Evolutionary conservation across 2,113 vertebrate species (phyloP), one percentile per base, ranked within the genome.

Genomic region (Pyxicephalus adspersus): DNA sequence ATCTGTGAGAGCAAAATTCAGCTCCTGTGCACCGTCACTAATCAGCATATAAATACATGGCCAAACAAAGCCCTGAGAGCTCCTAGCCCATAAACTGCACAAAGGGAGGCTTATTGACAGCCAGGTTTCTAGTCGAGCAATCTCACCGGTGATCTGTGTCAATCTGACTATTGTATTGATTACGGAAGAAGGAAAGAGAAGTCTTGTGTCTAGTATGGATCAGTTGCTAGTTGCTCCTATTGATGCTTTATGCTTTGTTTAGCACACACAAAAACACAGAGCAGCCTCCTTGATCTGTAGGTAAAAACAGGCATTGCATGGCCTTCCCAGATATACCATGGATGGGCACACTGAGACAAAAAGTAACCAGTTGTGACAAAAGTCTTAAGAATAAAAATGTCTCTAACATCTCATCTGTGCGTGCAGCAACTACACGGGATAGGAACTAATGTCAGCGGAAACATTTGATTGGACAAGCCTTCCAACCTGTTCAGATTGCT

Each of bases 121-220:
- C 20, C 9, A 31, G 26, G 77, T 63, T 71, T 61, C 9, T 13
- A 60, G 38, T 4, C 5, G 65, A 60, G 55, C 55, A 68, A 34
- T 34, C 16, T 64, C 15, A 71, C 20, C 38, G 31, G 20, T 54
- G 67, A 73, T 81, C 58, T 68, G 17, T 73, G 55, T 73, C 68
- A 72, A 54, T 77, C 54, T 64, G 68, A 45, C 34, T 64, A 45
- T 64, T 55, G 23, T 52, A 73, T 72, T 73, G 78, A 81, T 64
- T 50, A 73, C 20, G n/a, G 19, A 20, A 31, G 15, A 45, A 80
- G 78, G 23, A 29, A 57, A 16, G 57, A 38, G 57, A 77, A 77
- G 76, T 64, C 25, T 8, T 7, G 50, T 23, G n/a, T 25, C 51
- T 22, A 1, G 63, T 54, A 25, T 15, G 76, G 76, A 77, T 77